Conservation (phyloP, 2,797 vertebrate species). For the Babyrousa celebensis region DNA sequence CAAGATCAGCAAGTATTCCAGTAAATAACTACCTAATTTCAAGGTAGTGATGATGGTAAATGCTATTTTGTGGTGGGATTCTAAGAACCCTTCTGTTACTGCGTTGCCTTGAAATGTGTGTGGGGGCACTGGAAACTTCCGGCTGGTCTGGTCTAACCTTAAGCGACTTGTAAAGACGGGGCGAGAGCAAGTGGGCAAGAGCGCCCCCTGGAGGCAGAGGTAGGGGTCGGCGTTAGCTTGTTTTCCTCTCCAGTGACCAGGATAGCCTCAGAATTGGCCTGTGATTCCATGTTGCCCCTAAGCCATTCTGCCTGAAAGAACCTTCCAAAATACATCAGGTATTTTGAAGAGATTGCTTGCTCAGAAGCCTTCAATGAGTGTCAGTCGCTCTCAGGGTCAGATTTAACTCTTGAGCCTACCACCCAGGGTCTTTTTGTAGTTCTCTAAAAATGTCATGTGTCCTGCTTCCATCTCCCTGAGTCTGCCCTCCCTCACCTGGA, state of each 20-base stretch:
- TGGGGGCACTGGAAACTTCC: not conserved
- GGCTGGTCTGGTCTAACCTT: not conserved
- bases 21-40: not conserved
- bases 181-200: not conserved
- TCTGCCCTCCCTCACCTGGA: not conserved
- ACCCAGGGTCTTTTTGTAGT: not conserved
- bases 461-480: not conserved
- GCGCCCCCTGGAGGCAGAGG: rapidly evolving
- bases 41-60: not conserved
- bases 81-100: not conserved
- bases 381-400: not conserved
- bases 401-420: not conserved
- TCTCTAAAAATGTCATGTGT: not conserved
- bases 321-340: not conserved
- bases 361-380: not conserved
- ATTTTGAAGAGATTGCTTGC: not conserved
- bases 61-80: not conserved
- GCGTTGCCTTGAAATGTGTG: not conserved
- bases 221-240: not conserved
- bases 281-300: not conserved
- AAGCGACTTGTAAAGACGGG: not conserved
- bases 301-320: not conserved
- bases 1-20: not conserved
- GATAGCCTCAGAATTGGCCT: not conserved
- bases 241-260: not conserved